Percentiles rank a stretch among this genome's conserved stretches.
Conservation (phyloP, 1,140 invertebrate species). For the Drosophila mojavensis region DNA sequence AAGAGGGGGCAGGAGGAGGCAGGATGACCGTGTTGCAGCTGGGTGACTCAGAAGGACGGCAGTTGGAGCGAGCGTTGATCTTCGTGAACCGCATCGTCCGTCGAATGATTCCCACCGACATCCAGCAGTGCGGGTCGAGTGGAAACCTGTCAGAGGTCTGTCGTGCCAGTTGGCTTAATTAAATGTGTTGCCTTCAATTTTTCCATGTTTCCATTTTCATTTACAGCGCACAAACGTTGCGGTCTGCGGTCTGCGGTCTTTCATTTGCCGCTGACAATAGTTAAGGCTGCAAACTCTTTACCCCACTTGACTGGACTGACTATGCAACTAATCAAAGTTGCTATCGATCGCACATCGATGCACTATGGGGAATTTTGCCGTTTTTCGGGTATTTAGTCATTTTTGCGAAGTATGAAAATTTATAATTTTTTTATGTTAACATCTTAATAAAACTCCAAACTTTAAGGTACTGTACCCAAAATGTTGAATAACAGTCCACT, state of each 20-base stretch:
- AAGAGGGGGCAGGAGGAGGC: neutral
- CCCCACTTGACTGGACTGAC: slow-evolving; percentile 27
- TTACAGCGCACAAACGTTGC: neutral
- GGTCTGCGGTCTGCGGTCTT: neutral
- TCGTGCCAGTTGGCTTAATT: slow-evolving; percentile 53
- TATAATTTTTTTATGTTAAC: too few species aligned
- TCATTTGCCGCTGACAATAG: slow-evolving; percentile 27
- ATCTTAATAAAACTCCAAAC: too few species aligned
- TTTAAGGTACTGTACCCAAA: too few species aligned
- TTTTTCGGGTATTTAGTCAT: too few species aligned
- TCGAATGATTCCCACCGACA: slow-evolving; percentile 20
- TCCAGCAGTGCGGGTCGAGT: neutral
- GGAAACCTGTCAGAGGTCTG: slow-evolving; percentile 24
- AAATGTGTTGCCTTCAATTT: slow-evolving; percentile 42
- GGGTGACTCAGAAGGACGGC: neutral
- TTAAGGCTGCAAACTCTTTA: slow-evolving; percentile 19
- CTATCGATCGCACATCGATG: too few species aligned
- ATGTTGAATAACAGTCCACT: too few species aligned
- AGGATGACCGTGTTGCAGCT: slow-evolving; percentile 10
- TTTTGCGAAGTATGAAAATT: too few species aligned
- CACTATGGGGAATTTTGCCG: too few species aligned
- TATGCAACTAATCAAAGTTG: slow-evolving; percentile 28
- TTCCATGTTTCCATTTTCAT: slow-evolving; percentile 15
- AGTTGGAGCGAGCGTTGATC: slow-evolving; percentile 5
- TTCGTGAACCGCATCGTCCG: slow-evolving; percentile 14